phyloP scores from a whole-genome alignment of 2,888 invertebrate genomes.

The Ennomos quercinarius region DNA sequence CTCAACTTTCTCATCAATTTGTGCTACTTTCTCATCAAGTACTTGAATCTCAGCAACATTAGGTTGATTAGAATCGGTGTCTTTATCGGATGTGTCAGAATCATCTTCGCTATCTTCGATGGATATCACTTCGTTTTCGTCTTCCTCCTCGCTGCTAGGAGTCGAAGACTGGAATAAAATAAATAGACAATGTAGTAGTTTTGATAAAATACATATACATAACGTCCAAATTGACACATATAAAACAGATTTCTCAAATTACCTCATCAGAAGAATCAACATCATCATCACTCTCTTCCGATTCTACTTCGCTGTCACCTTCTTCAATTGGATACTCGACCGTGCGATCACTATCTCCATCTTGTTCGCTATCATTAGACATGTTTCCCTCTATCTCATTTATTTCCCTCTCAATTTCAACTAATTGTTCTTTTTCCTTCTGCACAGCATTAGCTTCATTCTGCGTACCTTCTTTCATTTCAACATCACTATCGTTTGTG shows the following conservation, averaged over 20 bases:
- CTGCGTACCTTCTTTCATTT: constrained; percentile 45
- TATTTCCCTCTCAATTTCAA: constrained; percentile 77
- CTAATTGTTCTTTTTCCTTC: constrained; percentile 72
- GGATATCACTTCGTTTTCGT: constrained; percentile 60
- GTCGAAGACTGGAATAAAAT: constrained; percentile 43
- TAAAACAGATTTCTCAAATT: constrained; percentile 6
- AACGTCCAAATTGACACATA: too few relatives aligned
- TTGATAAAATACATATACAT: constrained; percentile 1
- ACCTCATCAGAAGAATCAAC: constrained; percentile 39
- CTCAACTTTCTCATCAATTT: constrained; percentile 5
- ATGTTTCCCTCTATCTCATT: constrained; percentile 74
- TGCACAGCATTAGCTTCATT: constrained; percentile 51
- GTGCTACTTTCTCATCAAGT: constrained; percentile 17
- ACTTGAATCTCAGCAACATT: constrained; percentile 6
- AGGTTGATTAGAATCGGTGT: constrained; percentile 26
- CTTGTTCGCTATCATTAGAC: constrained; percentile 53
- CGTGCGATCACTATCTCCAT: constrained; percentile 39
- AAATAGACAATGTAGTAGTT: neutral
- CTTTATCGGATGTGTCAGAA: constrained; percentile 31
- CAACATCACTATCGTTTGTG: constrained; percentile 74
- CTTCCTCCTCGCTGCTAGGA: constrained; percentile 49
- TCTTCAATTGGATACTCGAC: constrained; percentile 27
- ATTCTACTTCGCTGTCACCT: constrained; percentile 40
- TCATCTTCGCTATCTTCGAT: constrained; percentile 59
- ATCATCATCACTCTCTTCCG: constrained; percentile 16